phyloP scores from a whole-genome alignment of 2,113 vertebrate species.

The Vulpes vulpes region DNA sequence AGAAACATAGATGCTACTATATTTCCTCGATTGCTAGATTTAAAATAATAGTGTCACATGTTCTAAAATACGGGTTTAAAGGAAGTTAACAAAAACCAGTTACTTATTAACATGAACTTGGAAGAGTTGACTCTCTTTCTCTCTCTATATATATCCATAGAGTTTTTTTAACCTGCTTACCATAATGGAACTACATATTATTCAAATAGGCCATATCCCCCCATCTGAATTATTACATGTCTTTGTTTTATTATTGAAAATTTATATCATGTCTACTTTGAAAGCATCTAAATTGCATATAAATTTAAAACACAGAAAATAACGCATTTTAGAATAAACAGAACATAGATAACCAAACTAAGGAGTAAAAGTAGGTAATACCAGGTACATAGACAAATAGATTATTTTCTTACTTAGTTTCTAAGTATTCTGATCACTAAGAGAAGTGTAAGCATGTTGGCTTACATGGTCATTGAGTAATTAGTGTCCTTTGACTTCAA shows the following conservation, averaged over 20 bases:
- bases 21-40: not conserved
- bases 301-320: constrained; percentile 12
- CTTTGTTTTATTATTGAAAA: not conserved
- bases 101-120: not conserved
- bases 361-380: not conserved
- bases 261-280: not conserved
- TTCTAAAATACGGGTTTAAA: not conserved
- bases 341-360: not conserved
- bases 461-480: constrained; percentile 9
- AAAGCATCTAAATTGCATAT: not conserved
- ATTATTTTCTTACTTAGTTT: not conserved
- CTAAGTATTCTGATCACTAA: not conserved
- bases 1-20: not conserved
- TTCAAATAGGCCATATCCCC: not conserved
- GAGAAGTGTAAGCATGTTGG: not conserved
- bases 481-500: constrained; percentile 47
- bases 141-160: not conserved
- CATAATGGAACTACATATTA: not conserved
- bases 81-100: not conserved
- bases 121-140: not conserved
- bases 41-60: not conserved
- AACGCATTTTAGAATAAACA: not conserved
- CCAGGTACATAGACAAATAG: not conserved
- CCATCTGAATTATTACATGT: not conserved
- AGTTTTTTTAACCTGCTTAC: not conserved